Conservation (phyloP, 2,797 vertebrate genomes). For the Gallinago stenura region DNA sequence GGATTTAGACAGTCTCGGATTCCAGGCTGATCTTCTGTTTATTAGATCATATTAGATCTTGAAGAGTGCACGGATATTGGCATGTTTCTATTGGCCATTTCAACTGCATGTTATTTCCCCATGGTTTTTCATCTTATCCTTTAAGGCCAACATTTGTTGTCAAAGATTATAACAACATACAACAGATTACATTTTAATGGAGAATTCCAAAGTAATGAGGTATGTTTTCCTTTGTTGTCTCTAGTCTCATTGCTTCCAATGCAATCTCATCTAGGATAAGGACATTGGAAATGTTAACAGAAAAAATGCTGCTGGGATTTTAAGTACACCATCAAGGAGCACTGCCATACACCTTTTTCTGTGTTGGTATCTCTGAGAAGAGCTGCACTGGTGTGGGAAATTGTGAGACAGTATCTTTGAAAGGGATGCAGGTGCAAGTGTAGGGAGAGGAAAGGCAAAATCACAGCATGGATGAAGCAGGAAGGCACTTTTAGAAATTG, state of each 20-base stretch:
- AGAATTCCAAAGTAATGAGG: neutral
- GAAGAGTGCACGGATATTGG: neutral
- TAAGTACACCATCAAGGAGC: neutral
- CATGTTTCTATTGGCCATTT: neutral
- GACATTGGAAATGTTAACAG: neutral
- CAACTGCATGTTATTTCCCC: slow-evolving; percentile 11
- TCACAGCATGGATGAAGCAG: neutral
- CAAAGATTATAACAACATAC: neutral
- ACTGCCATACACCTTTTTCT: neutral
- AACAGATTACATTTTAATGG: slow-evolving; percentile 15
- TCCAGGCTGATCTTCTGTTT: slow-evolving; percentile 22
- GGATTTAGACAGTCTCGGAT: neutral
- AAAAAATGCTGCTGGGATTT: neutral
- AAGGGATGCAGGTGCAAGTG: neutral
- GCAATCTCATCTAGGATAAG: neutral
- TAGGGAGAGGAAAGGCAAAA: neutral
- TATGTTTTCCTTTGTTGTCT: neutral
- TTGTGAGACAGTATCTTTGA: neutral
- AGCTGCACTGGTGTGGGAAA: neutral
- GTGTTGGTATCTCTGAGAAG: neutral
- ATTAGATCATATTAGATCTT: slow-evolving; percentile 30
- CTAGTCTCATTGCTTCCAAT: neutral
- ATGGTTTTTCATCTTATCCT: neutral
- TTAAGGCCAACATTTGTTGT: neutral
- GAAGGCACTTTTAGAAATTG: neutral